Evolutionary conservation across 2,797 vertebrate species (phyloP).

Genomic region (Potorous gilbertii): DNA sequence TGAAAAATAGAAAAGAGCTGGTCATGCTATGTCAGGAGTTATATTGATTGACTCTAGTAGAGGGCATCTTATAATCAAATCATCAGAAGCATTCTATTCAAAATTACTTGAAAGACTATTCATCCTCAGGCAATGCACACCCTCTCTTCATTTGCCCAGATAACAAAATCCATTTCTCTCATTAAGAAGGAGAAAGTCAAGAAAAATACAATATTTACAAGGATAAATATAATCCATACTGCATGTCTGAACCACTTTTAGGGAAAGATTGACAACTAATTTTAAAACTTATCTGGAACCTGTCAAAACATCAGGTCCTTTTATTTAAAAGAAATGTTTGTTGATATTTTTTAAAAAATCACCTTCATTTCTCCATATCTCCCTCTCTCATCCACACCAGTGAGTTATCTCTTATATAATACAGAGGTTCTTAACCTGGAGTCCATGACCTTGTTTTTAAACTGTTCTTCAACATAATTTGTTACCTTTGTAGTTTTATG

Average conservation of each 20-base stretch:
- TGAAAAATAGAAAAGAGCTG: constrained; percentile 25
- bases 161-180: constrained; percentile 24
- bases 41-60: neutral
- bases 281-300: neutral
- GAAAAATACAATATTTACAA: neutral
- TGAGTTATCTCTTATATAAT: neutral
- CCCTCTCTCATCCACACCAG: neutral
- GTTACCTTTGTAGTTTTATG: neutral
- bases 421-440: neutral
- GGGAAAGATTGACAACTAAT: neutral
- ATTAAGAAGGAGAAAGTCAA: neutral
- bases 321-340: neutral
- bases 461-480: neutral
- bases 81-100: constrained; percentile 38
- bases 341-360: constrained; percentile 40
- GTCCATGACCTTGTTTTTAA: neutral
- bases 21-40: neutral
- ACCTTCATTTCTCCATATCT: neutral
- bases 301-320: neutral
- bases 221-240: neutral
- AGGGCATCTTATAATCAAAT: constrained; percentile 4
- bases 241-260: neutral
- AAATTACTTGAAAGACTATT: neutral
- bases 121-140: constrained; percentile 20
- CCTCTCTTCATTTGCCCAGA: constrained; percentile 18